These are phyloP conservation scores for Microcebus griseorufus DNA, from an alignment of 2,113 vertebrate genomes.

Conservation along the genomic window DNA sequence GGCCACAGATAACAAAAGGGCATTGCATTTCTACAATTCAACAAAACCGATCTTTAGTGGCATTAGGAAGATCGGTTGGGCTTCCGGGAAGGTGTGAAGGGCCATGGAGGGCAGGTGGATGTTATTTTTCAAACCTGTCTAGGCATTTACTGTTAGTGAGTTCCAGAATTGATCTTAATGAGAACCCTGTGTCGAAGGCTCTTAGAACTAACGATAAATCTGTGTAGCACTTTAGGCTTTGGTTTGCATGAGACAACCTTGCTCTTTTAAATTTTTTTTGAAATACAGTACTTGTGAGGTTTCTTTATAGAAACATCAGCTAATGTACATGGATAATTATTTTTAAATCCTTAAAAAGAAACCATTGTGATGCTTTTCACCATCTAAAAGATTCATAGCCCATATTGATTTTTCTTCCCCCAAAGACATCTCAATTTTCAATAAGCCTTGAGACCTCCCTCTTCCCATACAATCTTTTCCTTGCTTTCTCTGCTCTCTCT, in stretches of 20 bases:
- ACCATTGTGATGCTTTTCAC: constrained; percentile 43
- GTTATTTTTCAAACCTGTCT: not conserved
- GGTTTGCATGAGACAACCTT: not conserved
- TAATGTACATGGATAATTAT: constrained; percentile 66
- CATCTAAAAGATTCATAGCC: constrained; percentile 77
- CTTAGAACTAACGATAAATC: not conserved
- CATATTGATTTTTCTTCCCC: constrained; percentile 73
- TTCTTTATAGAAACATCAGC: constrained; percentile 41
- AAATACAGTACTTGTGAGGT: constrained; percentile 14
- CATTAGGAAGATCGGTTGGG: not conserved
- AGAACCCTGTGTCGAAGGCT: not conserved
- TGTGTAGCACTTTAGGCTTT: not conserved
- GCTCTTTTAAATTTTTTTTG: constrained; percentile 50
- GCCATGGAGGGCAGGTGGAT: not conserved
- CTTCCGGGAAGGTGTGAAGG: not conserved
- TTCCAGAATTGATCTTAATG: not conserved
- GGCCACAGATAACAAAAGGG: not conserved
- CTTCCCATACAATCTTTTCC: not conserved
- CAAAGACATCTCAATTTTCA: constrained; percentile 73
- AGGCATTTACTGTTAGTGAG: not conserved
- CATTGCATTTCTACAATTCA: not conserved
- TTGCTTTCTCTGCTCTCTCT: not conserved
- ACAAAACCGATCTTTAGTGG: not conserved
- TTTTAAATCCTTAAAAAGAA: constrained; percentile 50
- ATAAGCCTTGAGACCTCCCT: constrained; percentile 31